phyloP scores from a whole-genome alignment of 2,113 vertebrate species.

The Mustela lutreola region DNA sequence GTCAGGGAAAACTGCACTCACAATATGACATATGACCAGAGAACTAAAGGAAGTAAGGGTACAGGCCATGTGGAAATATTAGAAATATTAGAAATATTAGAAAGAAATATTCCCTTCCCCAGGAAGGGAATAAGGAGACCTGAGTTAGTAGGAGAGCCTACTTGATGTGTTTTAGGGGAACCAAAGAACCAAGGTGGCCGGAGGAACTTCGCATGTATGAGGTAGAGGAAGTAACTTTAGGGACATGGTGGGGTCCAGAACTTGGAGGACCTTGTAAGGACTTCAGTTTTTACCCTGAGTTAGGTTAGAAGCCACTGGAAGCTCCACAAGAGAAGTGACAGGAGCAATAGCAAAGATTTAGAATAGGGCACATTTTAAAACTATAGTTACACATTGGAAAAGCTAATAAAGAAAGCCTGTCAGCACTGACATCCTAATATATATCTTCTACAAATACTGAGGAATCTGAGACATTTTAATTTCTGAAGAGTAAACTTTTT shows the following conservation, averaged over 20 bases:
- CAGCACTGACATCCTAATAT: slow-evolving; percentile 14
- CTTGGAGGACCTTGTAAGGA: background rate
- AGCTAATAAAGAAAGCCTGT: slow-evolving; percentile 14
- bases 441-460: background rate
- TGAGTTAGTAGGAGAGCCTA: background rate
- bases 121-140: background rate
- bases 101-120: no score
- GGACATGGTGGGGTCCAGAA: background rate
- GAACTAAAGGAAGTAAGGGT: background rate
- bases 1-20: background rate
- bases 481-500: slow-evolving; percentile 50
- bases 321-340: background rate
- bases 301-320: background rate
- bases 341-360: slow-evolving; percentile 1
- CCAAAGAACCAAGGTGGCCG: background rate
- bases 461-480: slow-evolving; percentile 48
- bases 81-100: background rate
- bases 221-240: background rate
- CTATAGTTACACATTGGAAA: background rate
- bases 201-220: background rate
- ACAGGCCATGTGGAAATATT: background rate
- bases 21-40: background rate
- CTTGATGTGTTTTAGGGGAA: background rate
- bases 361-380: slow-evolving; percentile 10
- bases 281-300: slow-evolving; percentile 23